Conservation (phyloP, 2,888 invertebrate genomes). For the Melanargia galathea region DNA sequence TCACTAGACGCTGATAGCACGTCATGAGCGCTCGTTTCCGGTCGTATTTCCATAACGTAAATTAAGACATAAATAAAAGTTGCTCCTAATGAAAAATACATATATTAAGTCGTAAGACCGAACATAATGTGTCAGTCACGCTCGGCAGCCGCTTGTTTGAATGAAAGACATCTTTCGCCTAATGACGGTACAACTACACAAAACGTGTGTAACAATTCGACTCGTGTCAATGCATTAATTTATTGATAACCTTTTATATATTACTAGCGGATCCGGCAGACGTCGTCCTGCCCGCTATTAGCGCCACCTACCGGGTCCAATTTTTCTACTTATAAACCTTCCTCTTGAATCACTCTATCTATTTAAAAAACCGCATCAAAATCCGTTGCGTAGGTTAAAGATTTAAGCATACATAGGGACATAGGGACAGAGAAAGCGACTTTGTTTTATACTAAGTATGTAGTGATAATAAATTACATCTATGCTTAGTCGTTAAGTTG, state of each 20-base stretch:
- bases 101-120: conserved; percentile 67
- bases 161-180: conserved; percentile 57
- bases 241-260: not conserved
- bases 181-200: conserved; percentile 44
- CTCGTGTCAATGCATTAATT: conserved; percentile 67
- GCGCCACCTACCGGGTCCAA: too few species aligned
- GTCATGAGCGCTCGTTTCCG: conserved; percentile 65
- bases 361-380: too few species aligned
- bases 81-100: conserved; percentile 56
- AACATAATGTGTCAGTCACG: conserved; percentile 70
- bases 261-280: too few species aligned
- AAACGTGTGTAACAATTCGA: conserved; percentile 26
- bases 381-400: too few species aligned
- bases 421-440: too few species aligned
- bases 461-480: too few species aligned
- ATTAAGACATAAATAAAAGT: conserved; percentile 79
- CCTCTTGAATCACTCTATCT: too few species aligned
- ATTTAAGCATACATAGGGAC: too few species aligned
- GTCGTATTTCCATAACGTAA: conserved; percentile 63
- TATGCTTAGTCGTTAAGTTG: too few species aligned
- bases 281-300: too few species aligned
- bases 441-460: too few species aligned
- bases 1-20: conserved; percentile 48
- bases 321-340: too few species aligned
- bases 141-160: conserved; percentile 52